Base-by-base conservation (phyloP, 1,140 invertebrate species). In the Drosophila lacertosa region DNA sequence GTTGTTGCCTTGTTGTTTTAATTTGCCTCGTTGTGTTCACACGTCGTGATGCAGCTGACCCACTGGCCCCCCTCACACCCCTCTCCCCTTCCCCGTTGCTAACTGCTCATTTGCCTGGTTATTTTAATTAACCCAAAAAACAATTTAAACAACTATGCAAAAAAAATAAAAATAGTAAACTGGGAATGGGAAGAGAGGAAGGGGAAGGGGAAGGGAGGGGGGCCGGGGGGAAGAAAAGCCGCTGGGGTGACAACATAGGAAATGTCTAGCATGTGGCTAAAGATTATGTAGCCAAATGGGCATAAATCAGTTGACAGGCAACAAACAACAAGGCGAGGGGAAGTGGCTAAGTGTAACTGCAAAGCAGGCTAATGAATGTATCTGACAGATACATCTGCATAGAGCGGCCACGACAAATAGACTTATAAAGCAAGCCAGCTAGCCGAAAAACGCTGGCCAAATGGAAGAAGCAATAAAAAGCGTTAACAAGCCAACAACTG, bases 311-410 rank as follows among this genome's bases (percentile, higher is more conserved):
- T 44, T 26, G 53, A 15, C n/a, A 50, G 62, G 15, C 33, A 13
- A 13, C 5, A 6, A 39, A 15, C 6, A 2, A 16, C 20, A n/a
- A 16, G 35, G 13, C 48, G 15, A 10, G 33, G 26, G 22, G 33
- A 13, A 13, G 45, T 11, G n/a, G 44, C 9, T 47, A 47, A 47
- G 55, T 54, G 65, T 73, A 69, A 74, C 59, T 74, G 74, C 78
- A 77, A 83, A 82, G 55, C 79, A 63, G 83, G 81, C 83, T 84
- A 84, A 84, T 86, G 80, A 84, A 86, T 86, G 80, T 81, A 86
- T 84, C 80, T 81, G 77, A 44, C 32, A 81, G 68, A 84, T 77
- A 84, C 81, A 84, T 84, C 81, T 84, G 80, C 80, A 86, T 83
- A 33, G 69, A 79, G 75, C 60, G 48, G 15, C 55, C 44, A 65